These are phyloP conservation scores for Noctua comes DNA, from an alignment of 2,888 invertebrate genomes.

Conservation along the genomic window DNA sequence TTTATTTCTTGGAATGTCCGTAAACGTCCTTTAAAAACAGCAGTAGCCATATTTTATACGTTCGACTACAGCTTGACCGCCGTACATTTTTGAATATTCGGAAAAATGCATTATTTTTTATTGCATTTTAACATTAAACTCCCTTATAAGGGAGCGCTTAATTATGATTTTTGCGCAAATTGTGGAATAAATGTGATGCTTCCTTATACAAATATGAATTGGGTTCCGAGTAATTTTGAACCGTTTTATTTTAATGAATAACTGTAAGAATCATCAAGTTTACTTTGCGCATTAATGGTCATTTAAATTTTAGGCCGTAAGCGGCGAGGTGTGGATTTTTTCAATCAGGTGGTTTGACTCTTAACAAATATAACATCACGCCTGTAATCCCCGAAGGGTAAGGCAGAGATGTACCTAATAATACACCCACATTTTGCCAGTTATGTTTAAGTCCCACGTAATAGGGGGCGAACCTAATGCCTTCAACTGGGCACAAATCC, in stretches of 20 bases:
- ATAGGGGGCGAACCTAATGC: too few species aligned
- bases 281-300: not conserved
- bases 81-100: conserved; percentile 18
- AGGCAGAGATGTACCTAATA: too few species aligned
- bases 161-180: conserved; percentile 41
- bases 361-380: too few species aligned
- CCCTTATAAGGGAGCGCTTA: conserved; percentile 37
- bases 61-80: conserved; percentile 9
- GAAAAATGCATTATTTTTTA: conserved; percentile 49
- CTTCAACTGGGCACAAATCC: too few species aligned
- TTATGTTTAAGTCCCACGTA: too few species aligned
- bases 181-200: conserved; percentile 19
- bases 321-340: conserved; percentile 1
- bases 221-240: conserved; percentile 23
- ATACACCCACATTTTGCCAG: too few species aligned
- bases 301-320: not conserved
- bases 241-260: conserved; percentile 48
- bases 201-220: conserved; percentile 42
- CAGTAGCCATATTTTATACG: conserved; percentile 31
- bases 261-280: conserved; percentile 39
- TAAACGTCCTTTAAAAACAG: conserved; percentile 31
- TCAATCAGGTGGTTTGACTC: not conserved
- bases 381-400: too few species aligned
- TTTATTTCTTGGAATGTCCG: conserved; percentile 30
- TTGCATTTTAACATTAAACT: conserved; percentile 35